phyloP scores from a whole-genome alignment of 2,888 invertebrate genomes.

The Tricholauxania praeusta region DNA sequence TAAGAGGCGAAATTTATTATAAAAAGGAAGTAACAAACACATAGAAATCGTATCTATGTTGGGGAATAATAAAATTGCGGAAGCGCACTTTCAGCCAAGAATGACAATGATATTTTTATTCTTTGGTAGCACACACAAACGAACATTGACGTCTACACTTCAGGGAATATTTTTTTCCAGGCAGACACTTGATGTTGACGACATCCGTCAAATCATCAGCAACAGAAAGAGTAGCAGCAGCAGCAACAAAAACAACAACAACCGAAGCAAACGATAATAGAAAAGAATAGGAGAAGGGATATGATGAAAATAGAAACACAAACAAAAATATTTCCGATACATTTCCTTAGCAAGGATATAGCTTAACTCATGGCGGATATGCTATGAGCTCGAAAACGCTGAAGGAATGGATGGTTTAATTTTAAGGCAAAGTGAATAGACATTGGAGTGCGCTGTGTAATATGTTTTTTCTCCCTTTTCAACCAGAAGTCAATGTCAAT shows the following conservation, averaged over 20 bases:
- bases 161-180: conserved; percentile 1
- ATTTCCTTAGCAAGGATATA: conserved; percentile 25
- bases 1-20: conserved; percentile 2
- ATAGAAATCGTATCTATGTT: neutral
- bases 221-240: neutral
- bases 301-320: conserved; percentile 24
- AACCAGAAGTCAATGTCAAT: no score
- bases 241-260: neutral
- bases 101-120: conserved; percentile 17
- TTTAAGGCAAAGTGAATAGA: no score
- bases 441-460: no score
- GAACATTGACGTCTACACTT: neutral
- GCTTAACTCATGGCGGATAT: conserved; percentile 24
- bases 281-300: neutral
- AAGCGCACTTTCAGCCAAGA: neutral
- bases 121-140: neutral
- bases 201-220: conserved; percentile 20
- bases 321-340: conserved; percentile 26
- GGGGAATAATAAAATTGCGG: no score
- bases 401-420: no score
- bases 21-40: neutral
- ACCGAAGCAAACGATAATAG: neutral
- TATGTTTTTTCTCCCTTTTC: no score
- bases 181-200: conserved; percentile 17
- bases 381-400: neutral